Evolutionary conservation across 1,140 invertebrate genomes (phyloP).

Genomic region (Thaumetopoea pityocampa): DNA sequence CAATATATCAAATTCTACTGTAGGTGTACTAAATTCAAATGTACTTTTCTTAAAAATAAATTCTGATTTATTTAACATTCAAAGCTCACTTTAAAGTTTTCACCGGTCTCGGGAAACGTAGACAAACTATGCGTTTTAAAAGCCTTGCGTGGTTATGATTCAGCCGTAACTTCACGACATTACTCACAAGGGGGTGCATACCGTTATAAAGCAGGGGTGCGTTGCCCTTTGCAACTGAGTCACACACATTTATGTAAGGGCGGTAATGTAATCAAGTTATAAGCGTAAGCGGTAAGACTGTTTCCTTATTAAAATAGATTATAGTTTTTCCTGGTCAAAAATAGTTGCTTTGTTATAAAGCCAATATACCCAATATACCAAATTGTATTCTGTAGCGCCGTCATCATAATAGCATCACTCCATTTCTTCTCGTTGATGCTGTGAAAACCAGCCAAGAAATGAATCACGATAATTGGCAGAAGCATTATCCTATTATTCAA

Average conservation of each 20-base stretch:
- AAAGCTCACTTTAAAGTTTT: slow-evolving; percentile 1
- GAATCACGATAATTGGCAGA: too few species aligned
- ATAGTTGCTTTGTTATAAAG: too few species aligned
- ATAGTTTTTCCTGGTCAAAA: too few species aligned
- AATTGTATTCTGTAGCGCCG: too few species aligned
- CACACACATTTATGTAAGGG: slow-evolving; percentile 7
- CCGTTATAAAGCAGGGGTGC: slow-evolving; percentile 15
- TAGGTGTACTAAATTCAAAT: too few species aligned
- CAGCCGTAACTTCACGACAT: slow-evolving; percentile 5
- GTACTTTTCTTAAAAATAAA: neutral
- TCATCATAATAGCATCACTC: too few species aligned
- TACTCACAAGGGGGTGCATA: slow-evolving; percentile 22
- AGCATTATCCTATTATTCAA: too few species aligned
- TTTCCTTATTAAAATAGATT: neutral
- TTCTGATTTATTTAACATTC: slow-evolving; percentile 1
- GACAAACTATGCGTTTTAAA: slow-evolving; percentile 10
- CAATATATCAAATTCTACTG: too few species aligned
- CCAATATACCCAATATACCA: too few species aligned
- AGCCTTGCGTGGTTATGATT: slow-evolving; percentile 12
- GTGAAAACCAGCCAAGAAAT: too few species aligned
- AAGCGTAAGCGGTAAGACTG: neutral
- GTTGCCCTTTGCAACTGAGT: slow-evolving; percentile 19
- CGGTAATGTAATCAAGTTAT: neutral
- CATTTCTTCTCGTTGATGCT: too few species aligned
- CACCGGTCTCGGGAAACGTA: neutral